Evolutionary conservation across 2,888 invertebrate genomes (phyloP), one percentile per base, ranked within the genome.

Genomic region (Trichogramma evanescens): DNA sequence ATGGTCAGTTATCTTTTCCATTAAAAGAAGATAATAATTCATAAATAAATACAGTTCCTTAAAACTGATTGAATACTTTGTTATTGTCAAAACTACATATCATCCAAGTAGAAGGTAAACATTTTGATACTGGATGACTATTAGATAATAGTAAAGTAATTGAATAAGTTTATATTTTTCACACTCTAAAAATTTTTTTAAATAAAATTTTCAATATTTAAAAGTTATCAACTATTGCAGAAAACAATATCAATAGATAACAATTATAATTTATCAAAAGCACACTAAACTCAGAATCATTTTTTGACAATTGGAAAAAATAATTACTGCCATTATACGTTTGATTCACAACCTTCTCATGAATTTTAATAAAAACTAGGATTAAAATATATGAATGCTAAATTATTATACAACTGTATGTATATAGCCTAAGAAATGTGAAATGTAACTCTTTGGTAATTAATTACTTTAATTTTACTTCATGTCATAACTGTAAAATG

Each of bases 301-400:
- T 45, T 45, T 9, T 8, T 9, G 8, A 45, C 8, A 45, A 9
- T 45, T 45, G 3, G 26, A 26, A 26, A 26, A 26, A 2, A 26
- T 26, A 26, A 26, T 26, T 26, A 26, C 26, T 26, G 26, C 26
- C 26, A 26, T 26, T 26, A 26, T 26, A 2, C 26, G 26, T 26
- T 56, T 50, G 43, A 40, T 56, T 50, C 50, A 56, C 50, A 56
- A 50, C 50, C 26, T 56, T 56, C 50, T 50, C 50, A 56, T 13
- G 10, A 42, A 41, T 49, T 54, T 41, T 41, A 5, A 46, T 48
- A 10, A 49, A 41, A 48, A 6, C 4, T 8, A 54, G 54, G 10
- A 54, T n/a, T 4, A 10, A 38, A 51, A 40, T 6, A 10, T 4
- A 41, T 10, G 41, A 8, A 9, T 5, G 39, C 13, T 57, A 39